Conservation (phyloP, 2,797 vertebrate genomes). For the Telmatherina bonti region DNA sequence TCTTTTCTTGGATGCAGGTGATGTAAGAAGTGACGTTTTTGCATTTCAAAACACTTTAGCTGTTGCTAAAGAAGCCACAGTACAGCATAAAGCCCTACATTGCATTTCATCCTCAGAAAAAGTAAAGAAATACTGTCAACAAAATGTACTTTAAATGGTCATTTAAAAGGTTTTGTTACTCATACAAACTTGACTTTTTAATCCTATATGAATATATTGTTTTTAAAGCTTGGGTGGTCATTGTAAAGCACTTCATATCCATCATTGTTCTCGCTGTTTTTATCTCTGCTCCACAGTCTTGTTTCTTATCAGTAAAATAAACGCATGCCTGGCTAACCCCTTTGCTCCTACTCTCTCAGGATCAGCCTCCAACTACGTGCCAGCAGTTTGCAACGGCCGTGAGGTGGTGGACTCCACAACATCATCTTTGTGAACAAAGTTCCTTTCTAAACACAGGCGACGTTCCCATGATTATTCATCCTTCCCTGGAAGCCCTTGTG, state of each 20-base stretch:
- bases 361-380: constrained; percentile 90
- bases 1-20: background rate
- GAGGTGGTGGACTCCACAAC: constrained; percentile 98
- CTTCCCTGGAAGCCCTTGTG: constrained; percentile 31
- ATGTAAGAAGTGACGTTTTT: background rate
- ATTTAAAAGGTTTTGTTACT: background rate
- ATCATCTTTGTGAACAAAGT: constrained; percentile 89
- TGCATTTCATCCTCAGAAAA: background rate
- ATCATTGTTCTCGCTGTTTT: constrained; percentile 2
- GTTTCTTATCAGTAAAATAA: background rate
- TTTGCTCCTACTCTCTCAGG: constrained; percentile 68
- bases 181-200: background rate
- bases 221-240: background rate
- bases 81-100: background rate
- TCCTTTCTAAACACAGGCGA: constrained; percentile 45
- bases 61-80: too few species aligned
- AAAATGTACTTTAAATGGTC: background rate
- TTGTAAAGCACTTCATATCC: background rate
- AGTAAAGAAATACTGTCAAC: background rate
- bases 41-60: too few species aligned
- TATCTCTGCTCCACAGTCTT: constrained; percentile 30
- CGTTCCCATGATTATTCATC: constrained; percentile 41
- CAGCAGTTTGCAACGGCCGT: constrained; percentile 94
- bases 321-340: constrained; percentile 15
- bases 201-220: background rate